phyloP scores from a whole-genome alignment of 2,113 vertebrate species.

The Equus przewalskii region DNA sequence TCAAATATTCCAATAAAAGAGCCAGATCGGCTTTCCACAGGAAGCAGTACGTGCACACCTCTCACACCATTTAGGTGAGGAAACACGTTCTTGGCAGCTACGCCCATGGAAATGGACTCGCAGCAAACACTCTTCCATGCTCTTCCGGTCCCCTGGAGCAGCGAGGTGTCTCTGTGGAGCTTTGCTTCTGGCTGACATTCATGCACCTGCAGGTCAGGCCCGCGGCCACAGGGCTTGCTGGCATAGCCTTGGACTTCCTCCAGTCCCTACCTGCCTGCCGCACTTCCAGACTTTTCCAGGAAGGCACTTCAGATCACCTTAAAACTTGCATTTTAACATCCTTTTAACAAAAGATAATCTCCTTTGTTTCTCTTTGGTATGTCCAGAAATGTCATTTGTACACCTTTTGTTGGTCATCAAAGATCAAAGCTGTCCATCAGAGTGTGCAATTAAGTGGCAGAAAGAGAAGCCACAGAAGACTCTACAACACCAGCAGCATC shows the following conservation, averaged over 20 bases:
- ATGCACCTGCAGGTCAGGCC: not conserved
- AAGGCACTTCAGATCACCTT: not conserved
- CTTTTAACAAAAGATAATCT: not conserved
- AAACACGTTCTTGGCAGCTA: not conserved
- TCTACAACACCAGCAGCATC: rapidly evolving
- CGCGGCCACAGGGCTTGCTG: too few relatives aligned
- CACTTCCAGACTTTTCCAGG: rapidly evolving
- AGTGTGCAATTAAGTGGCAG: not conserved
- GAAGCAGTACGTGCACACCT: not conserved
- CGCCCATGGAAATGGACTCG: not conserved
- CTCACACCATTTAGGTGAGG: not conserved
- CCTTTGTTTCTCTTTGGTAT: not conserved
- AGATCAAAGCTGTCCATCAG: not conserved
- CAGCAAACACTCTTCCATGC: not conserved
- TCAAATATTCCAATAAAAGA: not conserved
- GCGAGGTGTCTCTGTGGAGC: not conserved
- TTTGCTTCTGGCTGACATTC: not conserved
- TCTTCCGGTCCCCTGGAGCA: not conserved
- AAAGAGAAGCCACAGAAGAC: not conserved
- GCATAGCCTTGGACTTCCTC: rapidly evolving
- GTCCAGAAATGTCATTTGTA: not conserved
- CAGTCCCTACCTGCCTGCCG: not conserved
- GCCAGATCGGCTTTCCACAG: not conserved
- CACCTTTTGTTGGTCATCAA: not conserved
- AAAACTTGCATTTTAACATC: not conserved